Base-by-base conservation (phyloP, 2,888 invertebrate genomes). In the Dynastes tityus region DNA sequence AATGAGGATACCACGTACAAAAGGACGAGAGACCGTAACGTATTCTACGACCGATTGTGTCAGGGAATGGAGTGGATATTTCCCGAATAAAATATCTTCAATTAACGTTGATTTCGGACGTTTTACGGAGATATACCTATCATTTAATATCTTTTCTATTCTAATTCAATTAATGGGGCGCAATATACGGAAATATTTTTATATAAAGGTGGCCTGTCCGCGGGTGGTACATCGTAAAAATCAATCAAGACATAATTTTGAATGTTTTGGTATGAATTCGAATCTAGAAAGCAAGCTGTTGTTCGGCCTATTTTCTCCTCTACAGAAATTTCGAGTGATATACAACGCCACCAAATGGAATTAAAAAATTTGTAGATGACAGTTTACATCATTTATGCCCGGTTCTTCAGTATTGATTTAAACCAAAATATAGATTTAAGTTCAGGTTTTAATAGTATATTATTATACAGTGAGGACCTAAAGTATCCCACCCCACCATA, bases 21-120 rank as follows among this genome's bases (percentile, higher is more conserved):
- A 73, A 73, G 73, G n/a, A 45, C 8, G 27, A 11, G 16, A 22
- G 22, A 22, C 45, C 61, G 73, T 73, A 73, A 73, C 58, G 45
- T 73, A 73, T 74, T 74, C 73, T 61, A 74, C 45, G 61, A 45
- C 61, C 73, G 61, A 74, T 74, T 74, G 73, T 74, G 45, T 74
- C 11, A 61, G 27, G 32, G 22, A 55, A 55, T 55, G 22, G 22
- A 55, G 55, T 55, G 55, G 73, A 61, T 74, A 74, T 61, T 74
- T 74, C 27, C 22, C 22, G 55, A 22, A 74, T 74, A 74, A 73
- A 74, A 61, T 55, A 45, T 74, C 13, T 74, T 40, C 73, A 61
- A 61, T 74, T 74, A 61, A 74, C 40, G 61, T 61, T 61, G 16
- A 22, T 45, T 61, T 51, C 13, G 51, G 49, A 51, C 51, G 13